Evolutionary conservation across 2,797 vertebrate species (phyloP), one percentile per base, ranked within the genome.

Genomic region (Bovichtus diacanthus): DNA sequence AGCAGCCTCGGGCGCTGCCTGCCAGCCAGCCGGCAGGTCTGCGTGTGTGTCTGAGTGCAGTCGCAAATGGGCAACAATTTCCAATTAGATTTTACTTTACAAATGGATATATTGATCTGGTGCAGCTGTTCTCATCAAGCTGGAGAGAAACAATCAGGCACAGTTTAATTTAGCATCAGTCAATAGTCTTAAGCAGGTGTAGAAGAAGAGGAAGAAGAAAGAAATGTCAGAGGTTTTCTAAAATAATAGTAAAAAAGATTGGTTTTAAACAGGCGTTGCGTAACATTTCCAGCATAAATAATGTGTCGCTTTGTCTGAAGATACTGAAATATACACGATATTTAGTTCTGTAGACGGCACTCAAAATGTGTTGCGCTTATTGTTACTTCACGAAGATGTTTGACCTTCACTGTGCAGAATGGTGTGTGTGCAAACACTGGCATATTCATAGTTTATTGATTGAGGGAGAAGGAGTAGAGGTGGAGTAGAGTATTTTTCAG

Each of bases 71-170:
- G 81, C 59, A 88, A 83, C 86, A 86, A 87, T 91, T 91, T 88
- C 82, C 90, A 92, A 90, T 90, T 90, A 86, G 87, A 88, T 90
- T 90, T 84, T 51, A 88, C 88, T 88, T 92, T 87, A 76, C 86
- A 80, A 86, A 91, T 84, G 76, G 86, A 90, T 78, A 43, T 85
- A 94, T 93, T 90, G 92, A 94, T 91, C 80, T 34, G 64, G 41
- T 80, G 83, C 76, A 78, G 90, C 87, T 88, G 78, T 60, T 86
- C 83, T 92, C 88, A 87, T 92, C 80, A 92, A 60, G 78, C 78
- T 47, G 74, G 65, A 72, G 80, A 81, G 84, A 82, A 82, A 82
- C 86, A 91, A 88, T 87, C 84, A 90, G 84, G 51, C 70, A 74
- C 66, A 50, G 62, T 86, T 90, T 85, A 78, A 90, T 90, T 90